These are phyloP conservation scores for Chydorus sphaericus DNA, from an alignment of 2,888 invertebrate genomes.

Conservation along the genomic window DNA sequence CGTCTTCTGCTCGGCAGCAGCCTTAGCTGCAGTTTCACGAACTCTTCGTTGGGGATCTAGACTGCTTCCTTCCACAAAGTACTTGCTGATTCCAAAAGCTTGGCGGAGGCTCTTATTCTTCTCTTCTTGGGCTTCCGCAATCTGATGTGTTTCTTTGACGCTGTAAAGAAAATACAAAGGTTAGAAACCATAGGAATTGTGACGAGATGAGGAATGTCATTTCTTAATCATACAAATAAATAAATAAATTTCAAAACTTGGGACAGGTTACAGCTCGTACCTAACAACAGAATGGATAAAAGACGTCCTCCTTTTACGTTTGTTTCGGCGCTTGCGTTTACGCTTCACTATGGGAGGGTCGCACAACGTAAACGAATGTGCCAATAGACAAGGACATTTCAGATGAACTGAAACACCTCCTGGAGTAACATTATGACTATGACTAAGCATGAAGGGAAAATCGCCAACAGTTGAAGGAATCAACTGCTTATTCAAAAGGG, in stretches of 20 bases:
- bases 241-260: slow-evolving; percentile 4
- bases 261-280: background rate
- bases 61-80: slow-evolving; percentile 85
- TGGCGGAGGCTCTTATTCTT: slow-evolving; percentile 85
- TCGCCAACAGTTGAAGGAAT: too few relatives aligned
- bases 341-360: background rate
- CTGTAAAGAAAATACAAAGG: slow-evolving; percentile 35
- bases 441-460: background rate
- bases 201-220: background rate
- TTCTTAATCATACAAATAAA: background rate
- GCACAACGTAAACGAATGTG: background rate
- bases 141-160: slow-evolving; percentile 88
- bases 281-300: background rate
- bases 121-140: slow-evolving; percentile 88
- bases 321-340: background rate
- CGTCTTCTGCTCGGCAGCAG: slow-evolving; percentile 33
- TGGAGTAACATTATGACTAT: too few relatives aligned
- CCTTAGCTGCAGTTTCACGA: slow-evolving; percentile 35
- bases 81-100: slow-evolving; percentile 87
- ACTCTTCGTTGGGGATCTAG: slow-evolving; percentile 64
- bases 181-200: background rate
- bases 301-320: background rate
- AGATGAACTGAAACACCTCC: too few relatives aligned
- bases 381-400: background rate
- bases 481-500: background rate